phyloP scores from a whole-genome alignment of 2,113 vertebrate species.

The Pseudopipra pipra region DNA sequence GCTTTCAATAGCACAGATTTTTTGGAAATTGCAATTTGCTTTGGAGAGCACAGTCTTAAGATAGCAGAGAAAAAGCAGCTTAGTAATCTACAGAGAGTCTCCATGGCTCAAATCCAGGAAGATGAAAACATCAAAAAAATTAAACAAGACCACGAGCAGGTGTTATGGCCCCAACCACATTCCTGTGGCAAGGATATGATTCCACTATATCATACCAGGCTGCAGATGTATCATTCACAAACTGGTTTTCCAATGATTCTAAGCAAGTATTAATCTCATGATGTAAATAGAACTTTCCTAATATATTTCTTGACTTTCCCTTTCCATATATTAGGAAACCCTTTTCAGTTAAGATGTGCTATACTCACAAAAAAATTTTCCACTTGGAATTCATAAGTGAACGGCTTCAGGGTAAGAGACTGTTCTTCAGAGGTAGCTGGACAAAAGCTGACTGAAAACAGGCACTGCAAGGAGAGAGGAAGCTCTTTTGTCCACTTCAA shows the following conservation, averaged over 20 bases:
- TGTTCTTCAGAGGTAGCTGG: slow-evolving; percentile 76
- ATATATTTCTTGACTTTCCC: not conserved
- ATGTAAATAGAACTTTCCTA: not conserved
- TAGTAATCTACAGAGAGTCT: not conserved
- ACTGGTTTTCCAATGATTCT: not conserved
- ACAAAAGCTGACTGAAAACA: slow-evolving; percentile 86
- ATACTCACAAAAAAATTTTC: slow-evolving; percentile 86
- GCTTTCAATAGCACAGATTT: not conserved
- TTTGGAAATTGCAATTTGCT: not conserved
- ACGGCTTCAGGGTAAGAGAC: slow-evolving; percentile 80
- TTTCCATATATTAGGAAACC: not conserved
- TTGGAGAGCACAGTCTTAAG: not conserved
- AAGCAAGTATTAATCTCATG: not conserved
- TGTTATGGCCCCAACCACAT: not conserved
- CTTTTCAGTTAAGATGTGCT: not conserved
- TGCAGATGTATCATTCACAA: not conserved
- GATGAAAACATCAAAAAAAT: not conserved
- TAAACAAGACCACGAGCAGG: not conserved
- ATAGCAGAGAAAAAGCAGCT: not conserved
- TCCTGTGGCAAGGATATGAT: not conserved
- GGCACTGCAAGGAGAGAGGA: slow-evolving; percentile 82
- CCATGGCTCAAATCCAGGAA: not conserved
- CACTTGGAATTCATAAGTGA: slow-evolving; percentile 87
- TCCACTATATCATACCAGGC: not conserved
- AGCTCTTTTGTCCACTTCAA: slow-evolving; percentile 84